These are phyloP conservation scores for Brachyalestes nurse DNA, from an alignment of 2,797 vertebrate genomes.

Conservation along the genomic window DNA sequence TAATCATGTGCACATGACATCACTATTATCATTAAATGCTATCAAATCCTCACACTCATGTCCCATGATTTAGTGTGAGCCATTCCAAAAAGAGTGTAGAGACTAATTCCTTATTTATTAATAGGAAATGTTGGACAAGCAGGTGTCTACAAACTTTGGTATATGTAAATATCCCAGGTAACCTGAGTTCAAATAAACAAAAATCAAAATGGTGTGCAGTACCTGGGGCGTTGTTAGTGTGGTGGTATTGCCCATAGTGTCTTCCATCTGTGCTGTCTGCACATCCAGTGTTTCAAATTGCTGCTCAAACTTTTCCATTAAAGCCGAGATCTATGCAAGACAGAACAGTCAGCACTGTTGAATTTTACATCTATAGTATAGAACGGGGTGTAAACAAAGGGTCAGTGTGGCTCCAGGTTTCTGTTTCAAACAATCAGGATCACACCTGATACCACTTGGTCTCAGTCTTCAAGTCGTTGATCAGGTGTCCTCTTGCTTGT, in stretches of 20 bases:
- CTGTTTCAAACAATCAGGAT: constrained; percentile 51
- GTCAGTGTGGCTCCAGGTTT: too few species aligned
- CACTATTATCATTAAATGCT: neutral
- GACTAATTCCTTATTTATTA: neutral
- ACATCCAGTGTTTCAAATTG: constrained; percentile 97
- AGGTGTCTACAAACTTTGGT: neutral
- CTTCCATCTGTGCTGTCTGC: constrained; percentile 97
- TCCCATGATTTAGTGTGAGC: neutral
- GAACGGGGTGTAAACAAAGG: too few species aligned
- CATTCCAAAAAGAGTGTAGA: neutral
- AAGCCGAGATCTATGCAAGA: constrained; percentile 82
- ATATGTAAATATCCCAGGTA: neutral
- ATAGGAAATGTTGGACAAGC: neutral
- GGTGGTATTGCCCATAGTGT: constrained; percentile 95
- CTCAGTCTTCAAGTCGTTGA: too few species aligned
- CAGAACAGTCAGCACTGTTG: neutral
- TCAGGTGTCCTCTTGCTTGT: too few species aligned
- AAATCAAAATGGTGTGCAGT: neutral
- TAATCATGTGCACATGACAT: neutral
- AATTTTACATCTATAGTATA: too few species aligned
- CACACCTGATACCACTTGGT: too few species aligned
- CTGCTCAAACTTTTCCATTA: constrained; percentile 94
- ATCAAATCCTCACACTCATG: neutral
- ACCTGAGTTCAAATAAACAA: neutral
- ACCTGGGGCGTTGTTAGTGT: constrained; percentile 96